Conservation (phyloP, 2,888 invertebrate genomes). For the Smittia sp. region DNA sequence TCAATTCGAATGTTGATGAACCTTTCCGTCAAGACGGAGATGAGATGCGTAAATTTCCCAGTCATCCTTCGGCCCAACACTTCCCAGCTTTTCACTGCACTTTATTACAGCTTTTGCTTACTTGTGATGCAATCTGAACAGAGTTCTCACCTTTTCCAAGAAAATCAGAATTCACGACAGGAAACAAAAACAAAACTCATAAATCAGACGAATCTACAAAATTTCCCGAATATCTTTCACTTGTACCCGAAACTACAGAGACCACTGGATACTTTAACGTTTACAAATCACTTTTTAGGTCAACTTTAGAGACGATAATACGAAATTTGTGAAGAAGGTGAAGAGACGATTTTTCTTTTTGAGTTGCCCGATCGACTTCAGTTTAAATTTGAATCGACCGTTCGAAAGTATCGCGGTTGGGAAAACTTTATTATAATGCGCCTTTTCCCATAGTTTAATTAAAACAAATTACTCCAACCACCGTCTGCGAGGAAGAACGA, state of each 20-base stretch:
- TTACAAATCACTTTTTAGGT: background rate
- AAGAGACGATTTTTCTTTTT: too few species aligned
- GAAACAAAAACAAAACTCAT: conserved; percentile 11
- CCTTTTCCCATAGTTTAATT: too few species aligned
- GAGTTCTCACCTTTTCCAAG: conserved; percentile 12
- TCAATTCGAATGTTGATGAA: conserved; percentile 34
- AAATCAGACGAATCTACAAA: background rate
- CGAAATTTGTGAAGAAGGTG: too few species aligned
- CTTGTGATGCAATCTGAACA: background rate
- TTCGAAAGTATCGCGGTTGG: too few species aligned
- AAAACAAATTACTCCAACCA: too few species aligned
- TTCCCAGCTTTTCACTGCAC: background rate
- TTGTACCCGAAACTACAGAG: background rate
- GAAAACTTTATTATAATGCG: too few species aligned
- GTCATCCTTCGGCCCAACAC: background rate
- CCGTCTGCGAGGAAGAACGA: too few species aligned
- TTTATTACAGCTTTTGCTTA: background rate
- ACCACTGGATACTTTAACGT: background rate
- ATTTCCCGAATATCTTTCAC: background rate
- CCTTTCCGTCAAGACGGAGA: background rate
- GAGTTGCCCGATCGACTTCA: too few species aligned
- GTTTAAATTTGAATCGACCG: too few species aligned
- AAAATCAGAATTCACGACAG: background rate
- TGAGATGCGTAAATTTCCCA: background rate
- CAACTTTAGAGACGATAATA: background rate